These are phyloP conservation scores for Apostichopus leukothele DNA, from an alignment of 53 echinoderm and acorn worm species.

Conservation along the genomic window DNA sequence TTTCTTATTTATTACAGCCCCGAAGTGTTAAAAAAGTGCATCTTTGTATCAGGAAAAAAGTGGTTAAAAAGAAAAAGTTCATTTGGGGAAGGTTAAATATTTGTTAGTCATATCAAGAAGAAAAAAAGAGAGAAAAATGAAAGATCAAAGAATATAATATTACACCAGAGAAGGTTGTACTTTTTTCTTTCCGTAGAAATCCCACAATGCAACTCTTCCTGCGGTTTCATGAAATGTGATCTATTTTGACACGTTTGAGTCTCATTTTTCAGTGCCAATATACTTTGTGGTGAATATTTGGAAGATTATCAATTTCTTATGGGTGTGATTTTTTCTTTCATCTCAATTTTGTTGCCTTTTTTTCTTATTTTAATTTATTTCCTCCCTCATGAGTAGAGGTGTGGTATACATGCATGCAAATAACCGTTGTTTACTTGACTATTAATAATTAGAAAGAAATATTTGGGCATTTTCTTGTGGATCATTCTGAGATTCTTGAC, in stretches of 20 bases:
- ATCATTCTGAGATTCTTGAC: no score
- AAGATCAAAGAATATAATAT: neutral
- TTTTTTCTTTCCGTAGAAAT: neutral
- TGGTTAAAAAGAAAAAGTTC: slow-evolving; percentile 8
- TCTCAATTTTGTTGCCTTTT: no score
- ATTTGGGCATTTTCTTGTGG: no score
- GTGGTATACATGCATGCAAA: no score
- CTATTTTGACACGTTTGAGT: slow-evolving; percentile 25
- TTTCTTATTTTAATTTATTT: no score
- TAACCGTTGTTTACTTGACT: no score
- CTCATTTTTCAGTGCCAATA: neutral
- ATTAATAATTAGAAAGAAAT: no score
- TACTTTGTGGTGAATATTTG: neutral
- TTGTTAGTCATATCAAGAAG: neutral
- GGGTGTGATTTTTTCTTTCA: no score
- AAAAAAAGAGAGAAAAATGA: neutral
- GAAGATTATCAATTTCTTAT: no score
- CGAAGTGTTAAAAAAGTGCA: slow-evolving; percentile 29
- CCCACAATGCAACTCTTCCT: neutral
- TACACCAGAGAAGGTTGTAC: neutral
- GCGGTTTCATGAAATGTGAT: slow-evolving; percentile 21
- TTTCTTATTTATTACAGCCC: neutral
- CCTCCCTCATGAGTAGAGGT: no score
- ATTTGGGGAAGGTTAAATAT: neutral
- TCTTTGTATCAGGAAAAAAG: neutral